A percentile compares a stretch with the other conserved stretches of the same genome.
phyloP scores from a whole-genome alignment of 2,113 vertebrate genomes.

The Coryphaenoides rupestris region DNA sequence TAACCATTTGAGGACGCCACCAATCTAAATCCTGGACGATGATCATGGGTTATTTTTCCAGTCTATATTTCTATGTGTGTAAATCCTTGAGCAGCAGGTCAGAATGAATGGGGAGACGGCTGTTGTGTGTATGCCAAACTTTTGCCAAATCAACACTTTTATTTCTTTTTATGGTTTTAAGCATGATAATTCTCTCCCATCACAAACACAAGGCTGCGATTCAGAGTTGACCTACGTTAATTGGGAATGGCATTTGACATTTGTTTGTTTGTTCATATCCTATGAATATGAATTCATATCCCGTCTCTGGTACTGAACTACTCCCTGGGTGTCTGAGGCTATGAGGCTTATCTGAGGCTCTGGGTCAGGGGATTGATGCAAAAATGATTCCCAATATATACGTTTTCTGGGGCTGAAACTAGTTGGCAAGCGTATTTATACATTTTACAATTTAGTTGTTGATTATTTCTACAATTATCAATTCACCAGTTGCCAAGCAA shows the following conservation, averaged over 20 bases:
- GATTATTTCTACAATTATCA: too few species aligned
- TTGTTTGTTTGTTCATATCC: constrained; percentile 12
- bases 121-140: constrained; percentile 72
- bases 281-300: constrained; percentile 3
- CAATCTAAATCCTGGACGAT: constrained; percentile 29
- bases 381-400: constrained; percentile 1
- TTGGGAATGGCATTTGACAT: constrained; percentile 4
- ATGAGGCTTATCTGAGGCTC: too few species aligned
- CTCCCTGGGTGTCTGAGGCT: constrained; percentile 1
- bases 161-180: constrained; percentile 8
- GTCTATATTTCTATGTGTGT: constrained; percentile 39
- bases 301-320: background rate
- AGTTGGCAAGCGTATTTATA: too few species aligned
- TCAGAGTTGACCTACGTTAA: constrained; percentile 39
- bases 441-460: too few species aligned
- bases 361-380: too few species aligned
- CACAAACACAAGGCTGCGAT: constrained; percentile 35
- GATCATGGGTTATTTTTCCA: constrained; percentile 32
- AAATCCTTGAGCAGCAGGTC: constrained; percentile 36
- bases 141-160: constrained; percentile 64
- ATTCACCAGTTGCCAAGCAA: too few species aligned
- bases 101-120: constrained; percentile 36
- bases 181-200: constrained; percentile 30
- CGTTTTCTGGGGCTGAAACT: constrained; percentile 2
- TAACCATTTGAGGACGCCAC: constrained; percentile 38